A percentile compares a stretch with the other conserved stretches of the same genome.
Evolutionary conservation across 2,797 vertebrate species (phyloP).

Genomic region (Danionella dracula): DNA sequence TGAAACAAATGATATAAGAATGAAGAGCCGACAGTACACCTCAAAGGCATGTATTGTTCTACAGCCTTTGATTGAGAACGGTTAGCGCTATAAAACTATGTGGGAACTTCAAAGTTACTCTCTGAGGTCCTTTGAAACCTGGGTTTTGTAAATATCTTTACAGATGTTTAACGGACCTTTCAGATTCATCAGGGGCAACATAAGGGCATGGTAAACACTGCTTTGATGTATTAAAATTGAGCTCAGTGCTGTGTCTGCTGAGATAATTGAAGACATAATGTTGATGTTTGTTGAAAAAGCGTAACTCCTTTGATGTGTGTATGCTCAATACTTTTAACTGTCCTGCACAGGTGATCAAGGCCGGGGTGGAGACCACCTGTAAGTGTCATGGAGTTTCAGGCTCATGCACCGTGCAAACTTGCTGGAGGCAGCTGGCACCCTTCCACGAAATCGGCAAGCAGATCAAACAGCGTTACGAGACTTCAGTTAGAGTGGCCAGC

Average conservation of each 20-base stretch:
- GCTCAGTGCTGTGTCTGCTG: slow-evolving; percentile 56
- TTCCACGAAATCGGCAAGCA: slow-evolving; percentile 96
- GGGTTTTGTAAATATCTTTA: slow-evolving; percentile 31
- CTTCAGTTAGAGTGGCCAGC: slow-evolving; percentile 88
- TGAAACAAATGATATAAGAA: slow-evolving; percentile 21
- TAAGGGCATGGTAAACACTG: slow-evolving; percentile 16
- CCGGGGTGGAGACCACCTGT: slow-evolving; percentile 94
- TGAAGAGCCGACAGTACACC: slow-evolving; percentile 9
- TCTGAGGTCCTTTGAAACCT: slow-evolving; percentile 17
- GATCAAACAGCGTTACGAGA: slow-evolving; percentile 94
- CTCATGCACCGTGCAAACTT: slow-evolving; percentile 94
- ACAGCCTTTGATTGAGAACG: neutral
- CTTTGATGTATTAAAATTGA: slow-evolving; percentile 2
- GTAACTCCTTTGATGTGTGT: slow-evolving; percentile 19
- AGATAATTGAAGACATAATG: slow-evolving; percentile 52
- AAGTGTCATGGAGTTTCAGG: slow-evolving; percentile 97
- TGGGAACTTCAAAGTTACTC: slow-evolving; percentile 15
- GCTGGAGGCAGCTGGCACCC: slow-evolving; percentile 94
- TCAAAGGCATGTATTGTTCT: slow-evolving; percentile 1
- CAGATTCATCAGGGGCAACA: neutral
- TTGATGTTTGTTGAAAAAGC: slow-evolving; percentile 5
- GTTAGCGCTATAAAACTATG: slow-evolving; percentile 49
- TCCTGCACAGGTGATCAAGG: slow-evolving; percentile 85
- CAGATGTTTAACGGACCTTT: neutral
- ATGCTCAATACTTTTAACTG: neutral